Conservation (phyloP, 2,113 vertebrate species). For the Sorex fumeus region DNA sequence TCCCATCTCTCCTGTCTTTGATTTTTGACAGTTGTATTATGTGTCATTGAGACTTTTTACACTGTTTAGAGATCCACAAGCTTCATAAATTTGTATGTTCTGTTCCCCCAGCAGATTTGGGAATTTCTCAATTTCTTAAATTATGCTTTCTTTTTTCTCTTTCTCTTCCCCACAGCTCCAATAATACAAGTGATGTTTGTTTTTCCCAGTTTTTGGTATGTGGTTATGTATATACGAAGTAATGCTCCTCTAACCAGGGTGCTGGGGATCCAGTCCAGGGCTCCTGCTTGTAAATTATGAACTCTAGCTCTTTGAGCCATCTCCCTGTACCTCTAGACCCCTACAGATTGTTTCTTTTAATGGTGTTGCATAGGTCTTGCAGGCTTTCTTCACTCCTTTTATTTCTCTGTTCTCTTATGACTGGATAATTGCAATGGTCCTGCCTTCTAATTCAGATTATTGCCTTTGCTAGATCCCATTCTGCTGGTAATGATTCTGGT, state of each 20-base stretch:
- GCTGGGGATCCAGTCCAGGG: too few relatives aligned
- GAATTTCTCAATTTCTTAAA: neutral
- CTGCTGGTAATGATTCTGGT: neutral
- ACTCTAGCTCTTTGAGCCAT: too few relatives aligned
- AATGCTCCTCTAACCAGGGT: too few relatives aligned
- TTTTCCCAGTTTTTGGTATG: too few relatives aligned
- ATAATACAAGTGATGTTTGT: too few relatives aligned
- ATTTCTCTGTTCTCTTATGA: neutral
- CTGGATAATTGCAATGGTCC: neutral
- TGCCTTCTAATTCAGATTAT: neutral
- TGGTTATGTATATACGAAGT: too few relatives aligned
- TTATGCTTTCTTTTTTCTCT: neutral
- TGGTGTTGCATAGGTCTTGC: neutral
- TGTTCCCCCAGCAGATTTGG: neutral
- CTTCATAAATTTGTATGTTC: neutral
- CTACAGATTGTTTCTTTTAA: neutral
- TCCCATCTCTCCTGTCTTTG: neutral
- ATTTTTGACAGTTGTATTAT: neutral
- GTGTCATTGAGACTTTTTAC: neutral
- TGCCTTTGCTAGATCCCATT: slow-evolving; percentile 1
- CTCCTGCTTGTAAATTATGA: too few relatives aligned
- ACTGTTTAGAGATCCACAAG: neutral
- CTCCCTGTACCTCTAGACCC: too few relatives aligned
- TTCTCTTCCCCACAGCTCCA: too few relatives aligned
- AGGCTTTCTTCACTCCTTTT: neutral